A percentile compares a stretch with the other conserved stretches of the same genome.
Evolutionary conservation across 2,113 vertebrate species (phyloP).

Genomic region (Neolamprologus fasciatus): DNA sequence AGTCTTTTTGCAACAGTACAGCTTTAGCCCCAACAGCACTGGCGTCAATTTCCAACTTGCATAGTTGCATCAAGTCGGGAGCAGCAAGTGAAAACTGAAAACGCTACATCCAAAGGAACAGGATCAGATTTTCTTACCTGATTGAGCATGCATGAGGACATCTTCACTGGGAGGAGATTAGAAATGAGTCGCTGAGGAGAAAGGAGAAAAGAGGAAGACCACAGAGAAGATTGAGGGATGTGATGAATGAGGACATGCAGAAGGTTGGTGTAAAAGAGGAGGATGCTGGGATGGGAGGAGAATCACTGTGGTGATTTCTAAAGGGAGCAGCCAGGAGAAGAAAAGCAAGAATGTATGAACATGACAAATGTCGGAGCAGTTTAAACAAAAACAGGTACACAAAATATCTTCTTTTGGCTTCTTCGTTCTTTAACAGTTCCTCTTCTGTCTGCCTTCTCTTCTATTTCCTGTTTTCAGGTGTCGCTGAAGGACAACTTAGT

Average conservation of each 20-base stretch:
- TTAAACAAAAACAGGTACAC: not conserved
- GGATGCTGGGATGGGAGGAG: not conserved
- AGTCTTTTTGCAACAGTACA: too few species aligned
- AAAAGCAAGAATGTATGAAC: not conserved
- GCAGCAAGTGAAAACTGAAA: not conserved
- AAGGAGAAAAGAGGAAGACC: not conserved
- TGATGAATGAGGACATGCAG: not conserved
- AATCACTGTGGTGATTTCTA: not conserved
- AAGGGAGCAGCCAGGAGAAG: not conserved
- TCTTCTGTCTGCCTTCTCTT: not conserved
- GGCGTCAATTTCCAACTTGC: too few species aligned
- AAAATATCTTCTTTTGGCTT: not conserved
- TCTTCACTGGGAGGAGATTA: not conserved
- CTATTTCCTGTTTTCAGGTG: not conserved
- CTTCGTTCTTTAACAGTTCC: not conserved
- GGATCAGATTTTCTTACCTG: accelerated
- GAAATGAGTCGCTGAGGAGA: not conserved
- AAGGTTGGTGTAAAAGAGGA: not conserved
- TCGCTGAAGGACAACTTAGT: not conserved
- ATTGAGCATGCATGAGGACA: not conserved
- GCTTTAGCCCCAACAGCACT: too few species aligned
- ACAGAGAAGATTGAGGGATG: not conserved
- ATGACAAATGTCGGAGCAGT: not conserved
- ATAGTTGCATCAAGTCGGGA: too few species aligned
- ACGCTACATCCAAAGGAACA: not conserved